Evolutionary conservation across 2,888 invertebrate species (phyloP).

Genomic region (Drosophila lutescens): DNA sequence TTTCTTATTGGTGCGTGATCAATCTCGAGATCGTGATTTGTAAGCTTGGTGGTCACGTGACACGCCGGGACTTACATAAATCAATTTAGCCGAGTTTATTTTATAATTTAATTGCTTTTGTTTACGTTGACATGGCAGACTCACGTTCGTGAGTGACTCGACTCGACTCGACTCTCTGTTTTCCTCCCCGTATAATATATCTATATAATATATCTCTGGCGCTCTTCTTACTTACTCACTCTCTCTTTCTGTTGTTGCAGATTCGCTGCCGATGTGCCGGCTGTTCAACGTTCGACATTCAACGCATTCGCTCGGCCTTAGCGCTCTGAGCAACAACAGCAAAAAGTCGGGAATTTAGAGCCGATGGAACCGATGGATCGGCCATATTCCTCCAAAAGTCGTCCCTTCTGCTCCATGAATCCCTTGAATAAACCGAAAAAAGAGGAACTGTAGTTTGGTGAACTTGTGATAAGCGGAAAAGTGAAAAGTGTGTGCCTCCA

Average conservation of each 20-base stretch:
- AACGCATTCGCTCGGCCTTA: slow-evolving; percentile 70
- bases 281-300: slow-evolving; percentile 48
- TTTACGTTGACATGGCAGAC: slow-evolving; percentile 16
- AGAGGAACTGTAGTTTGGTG: not conserved
- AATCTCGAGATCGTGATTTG: slow-evolving; percentile 34
- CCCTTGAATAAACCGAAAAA: slow-evolving; percentile 1
- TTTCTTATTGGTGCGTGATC: slow-evolving; percentile 27
- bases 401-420: not conserved
- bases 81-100: slow-evolving; percentile 74
- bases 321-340: slow-evolving; percentile 66
- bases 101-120: slow-evolving; percentile 73
- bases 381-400: not conserved
- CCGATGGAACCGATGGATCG: slow-evolving; percentile 30
- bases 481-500: slow-evolving; percentile 37
- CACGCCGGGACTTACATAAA: slow-evolving; percentile 60
- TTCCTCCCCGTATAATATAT: not conserved
- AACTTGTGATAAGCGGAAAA: slow-evolving; percentile 22
- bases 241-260: slow-evolving; percentile 38
- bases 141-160: slow-evolving; percentile 28
- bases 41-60: slow-evolving; percentile 29
- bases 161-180: slow-evolving; percentile 12
- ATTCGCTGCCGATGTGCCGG: slow-evolving; percentile 71
- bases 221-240: slow-evolving; percentile 20
- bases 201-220: not conserved
- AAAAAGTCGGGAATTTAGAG: slow-evolving; percentile 16